phyloP scores from a whole-genome alignment of 1,140 invertebrate genomes.

The Calliphora vicina region DNA sequence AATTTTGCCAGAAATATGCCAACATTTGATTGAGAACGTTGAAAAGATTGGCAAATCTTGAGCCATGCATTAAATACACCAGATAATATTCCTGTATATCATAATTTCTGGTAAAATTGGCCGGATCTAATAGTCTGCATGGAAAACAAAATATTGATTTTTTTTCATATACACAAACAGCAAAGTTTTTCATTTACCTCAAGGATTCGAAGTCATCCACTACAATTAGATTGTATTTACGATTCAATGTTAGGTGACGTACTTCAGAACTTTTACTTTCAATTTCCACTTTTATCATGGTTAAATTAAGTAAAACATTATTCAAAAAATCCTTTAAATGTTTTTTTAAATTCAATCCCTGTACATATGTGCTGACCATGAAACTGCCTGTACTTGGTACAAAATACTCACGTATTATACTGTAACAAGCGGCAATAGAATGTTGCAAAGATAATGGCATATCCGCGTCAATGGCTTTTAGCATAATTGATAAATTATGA shows the following conservation, averaged over 20 bases:
- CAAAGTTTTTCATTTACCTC: not conserved
- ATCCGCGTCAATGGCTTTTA: slow-evolving; percentile 15
- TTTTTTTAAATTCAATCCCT: not conserved
- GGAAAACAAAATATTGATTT: not conserved
- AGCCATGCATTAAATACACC: slow-evolving; percentile 5
- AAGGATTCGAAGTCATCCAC: slow-evolving; percentile 32
- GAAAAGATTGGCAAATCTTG: not conserved
- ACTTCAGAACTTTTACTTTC: not conserved
- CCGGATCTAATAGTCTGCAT: slow-evolving; percentile 30
- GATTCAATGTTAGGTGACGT: not conserved
- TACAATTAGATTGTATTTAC: slow-evolving; percentile 35
- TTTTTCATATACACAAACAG: not conserved
- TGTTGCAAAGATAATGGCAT: not conserved
- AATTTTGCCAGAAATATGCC: slow-evolving; percentile 34
- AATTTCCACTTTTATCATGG: slow-evolving; percentile 15
- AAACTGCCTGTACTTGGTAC: not conserved
- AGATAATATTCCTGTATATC: slow-evolving; percentile 33
- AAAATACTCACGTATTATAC: slow-evolving; percentile 5
- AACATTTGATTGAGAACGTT: slow-evolving; percentile 18
- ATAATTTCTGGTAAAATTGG: not conserved
- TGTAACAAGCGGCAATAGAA: slow-evolving; percentile 16
- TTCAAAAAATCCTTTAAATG: not conserved
- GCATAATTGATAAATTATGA: slow-evolving; percentile 33
- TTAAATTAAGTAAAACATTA: slow-evolving; percentile 1
- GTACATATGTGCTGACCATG: not conserved